Percentiles rank a stretch among this genome's conserved stretches.
These are phyloP conservation scores for Eupithecia subumbrata DNA, from an alignment of 2,888 invertebrate species.

Conservation along the genomic window DNA sequence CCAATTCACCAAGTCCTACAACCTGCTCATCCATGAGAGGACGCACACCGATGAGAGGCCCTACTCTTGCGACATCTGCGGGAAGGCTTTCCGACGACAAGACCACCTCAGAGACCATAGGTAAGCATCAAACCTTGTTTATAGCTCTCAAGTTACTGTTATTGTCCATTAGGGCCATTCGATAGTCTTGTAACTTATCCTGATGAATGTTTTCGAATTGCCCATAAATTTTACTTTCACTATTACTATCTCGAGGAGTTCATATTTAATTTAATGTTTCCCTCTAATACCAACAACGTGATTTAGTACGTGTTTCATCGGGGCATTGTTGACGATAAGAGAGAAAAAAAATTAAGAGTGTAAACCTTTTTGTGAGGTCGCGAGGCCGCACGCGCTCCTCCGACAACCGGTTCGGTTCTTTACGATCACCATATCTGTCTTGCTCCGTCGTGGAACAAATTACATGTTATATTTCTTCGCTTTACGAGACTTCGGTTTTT, in stretches of 20 bases:
- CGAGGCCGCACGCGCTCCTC: slow-evolving; percentile 79
- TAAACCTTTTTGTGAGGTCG: slow-evolving; percentile 83
- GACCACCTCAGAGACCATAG: slow-evolving; percentile 96
- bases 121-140: slow-evolving; percentile 71
- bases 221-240: slow-evolving; percentile 53
- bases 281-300: slow-evolving; percentile 72
- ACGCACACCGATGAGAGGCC: slow-evolving; percentile 99
- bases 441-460: slow-evolving; percentile 81
- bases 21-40: slow-evolving; percentile 97
- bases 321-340: slow-evolving; percentile 77
- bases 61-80: slow-evolving; percentile 97
- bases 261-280: slow-evolving; percentile 69
- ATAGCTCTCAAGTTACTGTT: slow-evolving; percentile 42
- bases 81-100: slow-evolving; percentile 97
- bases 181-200: slow-evolving; percentile 46
- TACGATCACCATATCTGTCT: slow-evolving; percentile 83
- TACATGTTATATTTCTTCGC: slow-evolving; percentile 83
- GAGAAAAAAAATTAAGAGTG: slow-evolving; percentile 73
- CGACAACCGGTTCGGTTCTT: slow-evolving; percentile 79
- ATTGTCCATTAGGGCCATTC: slow-evolving; percentile 43
- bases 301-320: slow-evolving; percentile 74
- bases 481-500: slow-evolving; percentile 77
- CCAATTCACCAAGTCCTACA: slow-evolving; percentile 99
- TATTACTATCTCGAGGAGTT: slow-evolving; percentile 50
- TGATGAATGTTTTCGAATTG: slow-evolving; percentile 42